A percentile compares a stretch with the other conserved stretches of the same genome.
Conservation (phyloP, 37 sponge, comb jelly and placozoan genomes). For the Amphimedon queenslandica region DNA sequence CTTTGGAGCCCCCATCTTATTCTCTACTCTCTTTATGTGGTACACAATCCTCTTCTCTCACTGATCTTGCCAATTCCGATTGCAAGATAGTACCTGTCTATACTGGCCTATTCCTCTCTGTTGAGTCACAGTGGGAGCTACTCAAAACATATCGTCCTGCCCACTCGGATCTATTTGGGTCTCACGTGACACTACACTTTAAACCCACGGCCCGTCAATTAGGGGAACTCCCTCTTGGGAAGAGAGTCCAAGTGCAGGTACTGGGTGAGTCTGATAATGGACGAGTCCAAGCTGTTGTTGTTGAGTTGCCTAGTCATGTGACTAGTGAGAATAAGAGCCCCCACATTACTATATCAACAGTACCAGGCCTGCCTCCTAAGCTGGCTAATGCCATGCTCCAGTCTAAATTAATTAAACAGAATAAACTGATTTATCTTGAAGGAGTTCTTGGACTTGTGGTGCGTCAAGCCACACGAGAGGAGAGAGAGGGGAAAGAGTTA, state of each 20-base stretch:
- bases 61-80: neutral
- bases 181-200: constrained; percentile 71
- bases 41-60: neutral
- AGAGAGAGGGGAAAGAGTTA: neutral
- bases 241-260: constrained; percentile 38
- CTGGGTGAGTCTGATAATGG: constrained; percentile 45
- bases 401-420: neutral
- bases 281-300: constrained; percentile 57
- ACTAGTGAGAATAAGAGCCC: constrained; percentile 37
- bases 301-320: constrained; percentile 28
- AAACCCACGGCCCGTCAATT: constrained; percentile 41
- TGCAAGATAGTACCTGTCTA: constrained; percentile 23
- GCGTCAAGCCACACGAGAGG: constrained; percentile 4
- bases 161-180: constrained; percentile 34
- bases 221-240: constrained; percentile 24
- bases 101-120: constrained; percentile 58
- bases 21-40: constrained; percentile 30
- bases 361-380: constrained; percentile 32
- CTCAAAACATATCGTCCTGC: constrained; percentile 33
- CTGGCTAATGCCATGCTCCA: constrained; percentile 63
- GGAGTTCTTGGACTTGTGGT: constrained; percentile 46
- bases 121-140: constrained; percentile 54
- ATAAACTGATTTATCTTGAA: constrained; percentile 18
- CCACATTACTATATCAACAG: constrained; percentile 83
- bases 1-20: neutral